Base-by-base conservation (phyloP, 2,113 vertebrate species). In the Poecile atricapillus region DNA sequence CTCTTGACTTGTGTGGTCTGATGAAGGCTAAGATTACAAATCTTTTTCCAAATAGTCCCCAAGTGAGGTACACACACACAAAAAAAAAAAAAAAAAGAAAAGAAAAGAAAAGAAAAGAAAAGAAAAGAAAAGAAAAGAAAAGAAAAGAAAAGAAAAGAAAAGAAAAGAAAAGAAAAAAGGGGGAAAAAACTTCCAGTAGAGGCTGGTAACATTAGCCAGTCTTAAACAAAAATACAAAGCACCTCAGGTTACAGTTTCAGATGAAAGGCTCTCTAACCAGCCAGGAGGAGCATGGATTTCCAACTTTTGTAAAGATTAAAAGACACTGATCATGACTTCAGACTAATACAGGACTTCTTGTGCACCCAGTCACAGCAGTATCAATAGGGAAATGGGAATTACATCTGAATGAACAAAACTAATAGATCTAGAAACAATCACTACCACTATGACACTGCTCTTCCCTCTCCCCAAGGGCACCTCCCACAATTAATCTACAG, bases 1-100 rank as follows among this genome's bases (percentile, higher is more conserved):
- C 87, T 92, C 95, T 90, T 95, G 89, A 97, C 94, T 89, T 96
- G 84, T 95, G 95, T 97, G 96, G 96, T 96, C 96, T 95, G 81
- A 64, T 41, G 65, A 94, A 74, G 76, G 96, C 79, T 97, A 89
- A 88, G 67, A 95, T 97, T 93, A 93, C 95, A 97, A 97, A 92
- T 84, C 69, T 84, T 76, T 76, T 65, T 56, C 81, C 77, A 93
- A 91, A 78, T 88, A 95, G 92, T 83, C 92, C 87, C 83, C 65
- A 83, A 93, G 85, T 67, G 55, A 94, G 76, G n/a, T 49, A 77
- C 9, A 30, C 24, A 46, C 11, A 47, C 27, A 21, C 41, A 58
- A 77, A 67, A 30, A 13, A n/a, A 7, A 58, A 21, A 25, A 11
- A 8, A 52, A 41, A 46, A 11, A 33, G 6, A 63, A 31, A 33